These are phyloP conservation scores for Chunga burmeisteri DNA, from an alignment of 2,113 vertebrate genomes.

Conservation along the genomic window DNA sequence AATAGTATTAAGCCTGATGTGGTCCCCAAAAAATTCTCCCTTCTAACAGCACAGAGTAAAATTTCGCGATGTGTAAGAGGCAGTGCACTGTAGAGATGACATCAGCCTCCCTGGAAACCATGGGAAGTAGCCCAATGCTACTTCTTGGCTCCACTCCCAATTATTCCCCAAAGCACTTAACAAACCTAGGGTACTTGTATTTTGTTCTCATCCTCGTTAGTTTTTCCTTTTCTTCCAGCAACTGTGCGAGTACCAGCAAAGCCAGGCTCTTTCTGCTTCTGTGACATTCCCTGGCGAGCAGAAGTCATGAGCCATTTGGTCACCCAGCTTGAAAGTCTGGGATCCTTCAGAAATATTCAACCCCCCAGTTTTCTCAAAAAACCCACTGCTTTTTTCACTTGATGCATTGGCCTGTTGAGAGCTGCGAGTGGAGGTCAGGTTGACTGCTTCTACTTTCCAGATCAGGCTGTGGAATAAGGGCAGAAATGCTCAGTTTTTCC, in stretches of 20 bases:
- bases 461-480: neutral
- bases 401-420: neutral
- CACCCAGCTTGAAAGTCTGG: neutral
- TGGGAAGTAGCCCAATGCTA: neutral
- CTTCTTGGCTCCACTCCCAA: neutral
- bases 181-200: neutral
- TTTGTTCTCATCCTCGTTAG: neutral
- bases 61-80: neutral
- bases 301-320: neutral
- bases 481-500: neutral
- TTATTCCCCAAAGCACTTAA: neutral
- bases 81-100: neutral
- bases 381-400: neutral
- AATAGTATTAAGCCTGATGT: neutral
- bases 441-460: neutral
- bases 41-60: neutral
- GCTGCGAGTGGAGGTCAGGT: neutral
- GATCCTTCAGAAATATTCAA: neutral
- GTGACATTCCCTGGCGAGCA: neutral
- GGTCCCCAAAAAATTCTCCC: neutral
- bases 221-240: neutral
- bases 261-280: neutral
- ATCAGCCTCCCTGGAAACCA: neutral
- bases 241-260: neutral
- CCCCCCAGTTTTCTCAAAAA: neutral